A percentile compares a stretch with the other conserved stretches of the same genome.
phyloP scores from a whole-genome alignment of 2,888 invertebrate species.

The Anagyrus pseudococci region DNA sequence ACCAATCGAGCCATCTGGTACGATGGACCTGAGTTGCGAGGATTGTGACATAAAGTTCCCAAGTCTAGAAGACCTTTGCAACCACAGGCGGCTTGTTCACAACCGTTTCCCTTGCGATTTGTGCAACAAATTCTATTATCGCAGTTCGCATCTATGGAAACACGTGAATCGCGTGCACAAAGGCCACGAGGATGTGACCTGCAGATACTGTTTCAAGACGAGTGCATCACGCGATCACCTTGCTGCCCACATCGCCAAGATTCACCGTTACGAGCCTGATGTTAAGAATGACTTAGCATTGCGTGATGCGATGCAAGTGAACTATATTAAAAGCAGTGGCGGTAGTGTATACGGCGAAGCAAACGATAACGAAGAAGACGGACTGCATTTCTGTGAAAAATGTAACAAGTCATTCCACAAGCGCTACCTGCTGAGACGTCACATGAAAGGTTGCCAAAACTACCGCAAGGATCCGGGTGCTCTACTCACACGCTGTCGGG shows the following conservation, averaged over 20 bases:
- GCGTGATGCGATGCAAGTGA: slow-evolving; percentile 47
- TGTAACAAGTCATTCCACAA: slow-evolving; percentile 68
- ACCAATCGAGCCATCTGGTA: slow-evolving; percentile 22
- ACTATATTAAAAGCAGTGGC: slow-evolving; percentile 54
- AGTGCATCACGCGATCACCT: slow-evolving; percentile 68
- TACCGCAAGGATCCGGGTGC: slow-evolving; percentile 63
- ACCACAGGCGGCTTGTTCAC: slow-evolving; percentile 65
- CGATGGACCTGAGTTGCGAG: slow-evolving; percentile 49
- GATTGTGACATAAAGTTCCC: slow-evolving; percentile 59
- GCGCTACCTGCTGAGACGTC: slow-evolving; percentile 65
- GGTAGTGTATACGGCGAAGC: slow-evolving; percentile 48
- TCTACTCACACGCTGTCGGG: slow-evolving; percentile 65
- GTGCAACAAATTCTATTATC: slow-evolving; percentile 68
- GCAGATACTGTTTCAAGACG: slow-evolving; percentile 67
- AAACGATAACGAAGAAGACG: slow-evolving; percentile 55
- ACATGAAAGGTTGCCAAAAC: slow-evolving; percentile 67
- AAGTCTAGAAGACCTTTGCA: slow-evolving; percentile 64
- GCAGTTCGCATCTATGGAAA: slow-evolving; percentile 70
- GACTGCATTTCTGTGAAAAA: slow-evolving; percentile 65
- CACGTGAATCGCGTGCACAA: slow-evolving; percentile 68
- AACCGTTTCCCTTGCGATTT: slow-evolving; percentile 68
- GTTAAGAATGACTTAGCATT: slow-evolving; percentile 44
- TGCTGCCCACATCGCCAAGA: slow-evolving; percentile 66
- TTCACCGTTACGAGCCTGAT: slow-evolving; percentile 60
- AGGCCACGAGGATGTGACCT: slow-evolving; percentile 68